Base-by-base conservation (phyloP, 2,888 invertebrate genomes). In the Amblyjoppa proteus region DNA sequence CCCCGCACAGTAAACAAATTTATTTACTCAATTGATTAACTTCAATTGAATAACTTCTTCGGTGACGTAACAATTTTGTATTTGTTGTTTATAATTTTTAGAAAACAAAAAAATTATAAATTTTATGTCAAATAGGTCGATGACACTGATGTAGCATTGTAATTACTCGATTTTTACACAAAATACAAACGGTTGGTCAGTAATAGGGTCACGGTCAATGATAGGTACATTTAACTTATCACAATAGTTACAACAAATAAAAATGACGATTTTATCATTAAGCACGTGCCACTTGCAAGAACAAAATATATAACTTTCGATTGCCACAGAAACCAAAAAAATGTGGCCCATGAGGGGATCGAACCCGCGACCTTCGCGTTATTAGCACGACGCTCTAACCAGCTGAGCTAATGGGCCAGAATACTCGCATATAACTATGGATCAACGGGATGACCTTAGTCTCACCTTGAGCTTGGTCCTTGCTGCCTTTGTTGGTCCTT, bases 301-400 rank as follows among this genome's bases (percentile, higher is more conserved):
- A 28, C 28, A 13, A 58, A 28, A 25, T 9, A 11, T 9, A n/a
- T 11, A 4, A 28, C 13, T 58, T 28, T 56, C 11, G 0, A 56
- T 3, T 58, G 2, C 6, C 28, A 11, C 1, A 4, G 28, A 25
- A 58, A 20, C 20, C 78, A 79, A 89, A 91, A 90, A 91, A 89
- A 84, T 34, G 9, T 93, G 92, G 93, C 92, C 91, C 92, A 91
- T 92, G 93, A 88, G 93, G 93, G 92, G 92, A 93, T 93, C 93
- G 93, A 93, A 93, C 93, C 93, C 93, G 90, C 93, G 93, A 92
- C 93, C 93, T 93, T 93, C 93, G 92, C 20, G 20, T 20, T 20
- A 20, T 20, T 20, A 20, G 20, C 20, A 92, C 93, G 92, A 93
- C 92, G 92, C 92, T 93, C 93, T 93, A 93, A 92, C 93, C 93